phyloP scores from a whole-genome alignment of 2,888 invertebrate genomes.

The Drosophila affinis region DNA sequence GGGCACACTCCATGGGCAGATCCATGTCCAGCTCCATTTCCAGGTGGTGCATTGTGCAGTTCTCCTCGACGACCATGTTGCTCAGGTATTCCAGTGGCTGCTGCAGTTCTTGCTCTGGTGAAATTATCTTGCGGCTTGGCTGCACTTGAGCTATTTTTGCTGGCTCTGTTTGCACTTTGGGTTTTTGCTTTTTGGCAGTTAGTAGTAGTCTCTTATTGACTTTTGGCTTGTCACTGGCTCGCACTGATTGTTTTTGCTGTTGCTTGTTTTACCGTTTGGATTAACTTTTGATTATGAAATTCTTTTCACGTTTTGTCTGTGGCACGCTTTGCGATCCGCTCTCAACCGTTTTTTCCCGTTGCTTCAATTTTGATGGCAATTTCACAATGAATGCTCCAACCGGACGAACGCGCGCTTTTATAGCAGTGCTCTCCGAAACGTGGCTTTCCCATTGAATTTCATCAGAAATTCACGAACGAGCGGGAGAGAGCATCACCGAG shows the following conservation, averaged over 20 bases:
- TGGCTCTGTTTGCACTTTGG: conserved; percentile 54
- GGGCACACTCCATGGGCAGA: conserved; percentile 68
- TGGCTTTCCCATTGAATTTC: conserved; percentile 73
- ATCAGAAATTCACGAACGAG: conserved; percentile 65
- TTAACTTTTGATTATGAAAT: conserved; percentile 81
- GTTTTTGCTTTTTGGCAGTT: conserved; percentile 46
- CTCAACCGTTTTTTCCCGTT: conserved; percentile 60
- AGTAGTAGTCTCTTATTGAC: conserved; percentile 21
- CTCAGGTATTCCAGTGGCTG: conserved; percentile 28
- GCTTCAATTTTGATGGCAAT: conserved; percentile 83
- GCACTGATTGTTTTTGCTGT: conserved; percentile 49
- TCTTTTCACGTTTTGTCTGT: conserved; percentile 70
- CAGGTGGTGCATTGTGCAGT: conserved; percentile 63
- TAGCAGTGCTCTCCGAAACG: conserved; percentile 71
- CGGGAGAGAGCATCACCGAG: conserved; percentile 1
- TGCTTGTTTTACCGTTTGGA: conserved; percentile 51
- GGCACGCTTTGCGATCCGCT: conserved; percentile 56
- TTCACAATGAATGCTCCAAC: conserved; percentile 82
- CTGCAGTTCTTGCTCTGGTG: conserved; percentile 7
- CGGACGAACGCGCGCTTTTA: conserved; percentile 71
- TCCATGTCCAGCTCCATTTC: conserved; percentile 56
- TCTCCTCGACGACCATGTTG: conserved; percentile 81
- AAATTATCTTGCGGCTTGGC: conserved; percentile 10
- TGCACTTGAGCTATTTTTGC: conserved; percentile 37
- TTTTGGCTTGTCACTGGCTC: conserved; percentile 35